Percentiles rank a stretch among this genome's conserved stretches.
Conservation (phyloP, 2,113 vertebrate genomes). For the Pogona vitticeps region DNA sequence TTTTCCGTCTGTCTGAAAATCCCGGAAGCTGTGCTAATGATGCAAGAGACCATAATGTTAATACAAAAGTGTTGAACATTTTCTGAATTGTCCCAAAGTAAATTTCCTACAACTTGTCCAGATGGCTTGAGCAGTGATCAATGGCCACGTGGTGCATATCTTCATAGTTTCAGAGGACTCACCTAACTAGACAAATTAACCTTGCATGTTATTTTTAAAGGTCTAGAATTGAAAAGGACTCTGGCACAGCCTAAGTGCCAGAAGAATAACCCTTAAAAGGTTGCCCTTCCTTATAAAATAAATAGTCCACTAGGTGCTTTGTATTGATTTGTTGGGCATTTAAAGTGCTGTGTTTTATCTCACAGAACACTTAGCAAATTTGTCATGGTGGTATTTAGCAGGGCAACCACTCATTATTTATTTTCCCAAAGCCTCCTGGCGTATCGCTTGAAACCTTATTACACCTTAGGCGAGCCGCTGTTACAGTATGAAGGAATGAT, state of each 20-base stretch:
- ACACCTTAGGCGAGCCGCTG: conserved; percentile 51
- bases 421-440: conserved; percentile 54
- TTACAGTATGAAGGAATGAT: conserved; percentile 43
- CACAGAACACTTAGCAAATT: conserved; percentile 53
- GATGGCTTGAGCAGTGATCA: not conserved
- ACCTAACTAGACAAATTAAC: not conserved
- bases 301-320: conserved; percentile 42
- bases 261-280: conserved; percentile 56
- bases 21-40: not conserved
- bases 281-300: conserved; percentile 56
- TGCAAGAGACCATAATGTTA: not conserved
- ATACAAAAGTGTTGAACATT: not conserved
- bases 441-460: conserved; percentile 45
- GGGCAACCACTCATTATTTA: conserved; percentile 60
- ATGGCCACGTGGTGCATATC: not conserved
- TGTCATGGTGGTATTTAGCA: conserved; percentile 63
- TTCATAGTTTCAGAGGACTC: not conserved
- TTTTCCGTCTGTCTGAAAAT: not conserved
- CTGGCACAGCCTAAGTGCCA: conserved; percentile 24
- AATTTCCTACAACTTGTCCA: conserved; percentile 2
- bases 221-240: conserved; percentile 37
- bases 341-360: conserved; percentile 71
- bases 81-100: not conserved
- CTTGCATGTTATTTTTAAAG: conserved; percentile 8
- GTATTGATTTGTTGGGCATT: conserved; percentile 56